A percentile compares a stretch with the other conserved stretches of the same genome.
These are phyloP conservation scores for Tetrax tetrax DNA, from an alignment of 2,113 vertebrate species.

Conservation along the genomic window DNA sequence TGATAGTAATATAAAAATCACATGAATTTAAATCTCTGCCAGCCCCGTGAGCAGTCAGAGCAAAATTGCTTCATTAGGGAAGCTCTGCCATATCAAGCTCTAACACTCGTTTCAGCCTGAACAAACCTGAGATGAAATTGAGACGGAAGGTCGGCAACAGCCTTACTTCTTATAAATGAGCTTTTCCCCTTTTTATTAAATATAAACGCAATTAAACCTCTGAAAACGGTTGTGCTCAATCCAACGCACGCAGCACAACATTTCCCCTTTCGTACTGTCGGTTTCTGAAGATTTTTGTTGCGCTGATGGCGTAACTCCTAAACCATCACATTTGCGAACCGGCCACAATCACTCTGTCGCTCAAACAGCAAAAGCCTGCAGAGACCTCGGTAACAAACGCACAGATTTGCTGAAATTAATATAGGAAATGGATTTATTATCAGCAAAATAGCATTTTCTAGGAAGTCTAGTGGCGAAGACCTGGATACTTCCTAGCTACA, in stretches of 20 bases:
- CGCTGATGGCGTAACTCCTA: not conserved
- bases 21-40: not conserved
- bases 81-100: not conserved
- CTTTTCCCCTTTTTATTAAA: not conserved
- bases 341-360: not conserved
- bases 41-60: not conserved
- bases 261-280: not conserved
- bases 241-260: fast-evolving
- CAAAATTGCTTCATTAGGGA: not conserved
- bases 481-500: not conserved
- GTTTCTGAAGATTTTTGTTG: not conserved
- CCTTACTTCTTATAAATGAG: not conserved
- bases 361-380: not conserved
- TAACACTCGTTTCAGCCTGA: not conserved
- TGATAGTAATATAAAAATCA: not conserved
- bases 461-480: not conserved
- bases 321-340: not conserved
- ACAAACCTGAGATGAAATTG: not conserved
- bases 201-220: not conserved
- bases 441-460: not conserved
- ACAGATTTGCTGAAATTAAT: not conserved
- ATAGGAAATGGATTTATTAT: not conserved
- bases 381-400: not conserved
- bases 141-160: not conserved
- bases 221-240: not conserved